Base-by-base conservation (phyloP, 1,140 invertebrate genomes). In the Monochamus saltuarius region DNA sequence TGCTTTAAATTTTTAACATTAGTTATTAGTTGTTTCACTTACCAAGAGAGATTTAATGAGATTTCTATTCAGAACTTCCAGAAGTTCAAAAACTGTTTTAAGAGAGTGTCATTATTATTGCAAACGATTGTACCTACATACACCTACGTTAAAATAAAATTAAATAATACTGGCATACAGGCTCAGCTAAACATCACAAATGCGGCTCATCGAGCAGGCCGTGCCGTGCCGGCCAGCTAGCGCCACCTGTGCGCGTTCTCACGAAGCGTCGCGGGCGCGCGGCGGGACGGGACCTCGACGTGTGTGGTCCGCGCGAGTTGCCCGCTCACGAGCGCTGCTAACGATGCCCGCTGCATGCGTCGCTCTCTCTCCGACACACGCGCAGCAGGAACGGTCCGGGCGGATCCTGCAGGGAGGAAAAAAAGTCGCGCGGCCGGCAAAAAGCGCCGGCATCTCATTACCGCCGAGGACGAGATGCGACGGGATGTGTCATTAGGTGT, bases 381-480 rank as follows among this genome's bases (percentile, higher is more conserved):
- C 2, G 14, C 39, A n/a, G 11, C 39, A 19, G 43, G 14, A 46
- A 46, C 14, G 1, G 3, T 7, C 14, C 17, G 4, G 14, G 53
- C 43, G 53, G 34, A 29, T 56, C 39, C 53, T 56, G 53, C 53
- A 13, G 53, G 29, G 53, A 56, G 45, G 45, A 56, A 56, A 38
- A 29, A 29, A 29, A 29, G 22, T 29, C 22, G 22, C 22, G 22
- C 22, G 22, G 14, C 53, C n/a, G 39, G 22, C 40, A 56, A 56
- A 56, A 56, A 56, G 22, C 39, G 45, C 39, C 53, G 53, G 53
- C 53, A 56, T 56, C 53, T 56, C 53, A 56, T 56, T 56, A 56
- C 53, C 42, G 36, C 53, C 34, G 22, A 19, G 22, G 22, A 29
- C 22, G 22, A 29, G 22, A 29, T 29, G 22, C 22, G 22, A 29